Conservation (phyloP, 2,888 invertebrate species). For the Chrysodeixis includens region DNA sequence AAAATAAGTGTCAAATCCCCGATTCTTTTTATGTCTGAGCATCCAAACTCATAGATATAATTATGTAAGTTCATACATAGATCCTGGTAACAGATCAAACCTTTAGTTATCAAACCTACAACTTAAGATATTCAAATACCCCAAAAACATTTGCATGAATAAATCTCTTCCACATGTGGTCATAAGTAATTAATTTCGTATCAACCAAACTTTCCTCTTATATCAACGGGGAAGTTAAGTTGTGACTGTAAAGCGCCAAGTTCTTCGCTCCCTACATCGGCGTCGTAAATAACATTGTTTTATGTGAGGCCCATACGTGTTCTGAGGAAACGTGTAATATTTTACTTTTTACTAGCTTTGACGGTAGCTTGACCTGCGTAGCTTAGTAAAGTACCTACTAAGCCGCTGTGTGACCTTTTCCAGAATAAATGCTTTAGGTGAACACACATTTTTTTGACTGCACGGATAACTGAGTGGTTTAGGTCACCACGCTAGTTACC, state of each 20-base stretch:
- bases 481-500: too few species aligned
- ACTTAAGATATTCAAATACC: too few species aligned
- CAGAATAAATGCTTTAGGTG: neutral
- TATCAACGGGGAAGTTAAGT: neutral
- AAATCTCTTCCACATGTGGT: neutral
- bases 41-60: too few species aligned
- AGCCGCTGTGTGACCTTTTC: neutral
- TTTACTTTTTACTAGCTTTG: constrained; percentile 3
- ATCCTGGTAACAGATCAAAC: too few species aligned
- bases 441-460: too few species aligned
- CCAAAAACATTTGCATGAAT: neutral
- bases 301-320: neutral
- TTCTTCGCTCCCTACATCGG: neutral
- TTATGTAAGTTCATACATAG: too few species aligned
- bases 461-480: too few species aligned
- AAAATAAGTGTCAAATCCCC: too few species aligned
- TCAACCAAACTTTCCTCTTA: neutral
- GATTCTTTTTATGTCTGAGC: too few species aligned
- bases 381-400: neutral
- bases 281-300: constrained; percentile 1
- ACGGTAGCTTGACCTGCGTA: neutral
- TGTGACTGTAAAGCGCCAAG: neutral
- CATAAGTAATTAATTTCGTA: neutral
- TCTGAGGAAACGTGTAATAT: neutral
- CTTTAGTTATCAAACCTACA: too few species aligned